Evolutionary conservation across 2,797 vertebrate species (phyloP).

Genomic region (Philypnodon macrostomus): DNA sequence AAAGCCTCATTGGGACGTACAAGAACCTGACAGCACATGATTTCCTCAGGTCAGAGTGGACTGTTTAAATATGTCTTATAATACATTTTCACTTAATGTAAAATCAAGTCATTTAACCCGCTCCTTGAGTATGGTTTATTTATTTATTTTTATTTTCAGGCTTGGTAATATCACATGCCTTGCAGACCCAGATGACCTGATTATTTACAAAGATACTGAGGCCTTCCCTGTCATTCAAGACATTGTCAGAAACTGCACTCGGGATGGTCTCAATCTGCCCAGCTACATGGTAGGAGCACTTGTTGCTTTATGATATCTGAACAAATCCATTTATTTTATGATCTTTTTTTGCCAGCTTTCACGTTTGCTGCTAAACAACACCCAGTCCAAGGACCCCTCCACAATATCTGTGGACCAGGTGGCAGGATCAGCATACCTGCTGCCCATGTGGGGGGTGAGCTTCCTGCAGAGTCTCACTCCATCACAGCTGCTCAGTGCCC

Average conservation of each 20-base stretch:
- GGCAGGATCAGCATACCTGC: slow-evolving; percentile 60
- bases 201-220: slow-evolving; percentile 57
- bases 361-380: slow-evolving; percentile 56
- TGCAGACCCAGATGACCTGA: slow-evolving; percentile 65
- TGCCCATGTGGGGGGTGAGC: slow-evolving; percentile 67
- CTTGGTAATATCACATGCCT: slow-evolving; percentile 71
- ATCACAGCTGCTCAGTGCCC: slow-evolving; percentile 59
- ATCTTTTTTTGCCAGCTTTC: slow-evolving; percentile 60
- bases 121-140: too few species aligned
- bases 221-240: slow-evolving; percentile 66
- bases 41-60: slow-evolving; percentile 64
- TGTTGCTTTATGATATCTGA: neutral
- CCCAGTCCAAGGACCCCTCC: slow-evolving; percentile 55
- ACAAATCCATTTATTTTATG: neutral
- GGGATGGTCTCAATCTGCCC: slow-evolving; percentile 54
- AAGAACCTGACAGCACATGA: slow-evolving; percentile 71
- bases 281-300: slow-evolving; percentile 66
- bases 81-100: too few species aligned
- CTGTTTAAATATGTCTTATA: too few species aligned
- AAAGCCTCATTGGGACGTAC: slow-evolving; percentile 62
- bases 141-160: slow-evolving; percentile 45
- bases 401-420: slow-evolving; percentile 54
- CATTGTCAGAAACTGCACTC: slow-evolving; percentile 63
- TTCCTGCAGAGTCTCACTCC: slow-evolving; percentile 69
- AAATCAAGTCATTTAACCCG: too few species aligned